phyloP scores from a whole-genome alignment of 1,140 invertebrate species.

The Temnothorax curvispinosus region DNA sequence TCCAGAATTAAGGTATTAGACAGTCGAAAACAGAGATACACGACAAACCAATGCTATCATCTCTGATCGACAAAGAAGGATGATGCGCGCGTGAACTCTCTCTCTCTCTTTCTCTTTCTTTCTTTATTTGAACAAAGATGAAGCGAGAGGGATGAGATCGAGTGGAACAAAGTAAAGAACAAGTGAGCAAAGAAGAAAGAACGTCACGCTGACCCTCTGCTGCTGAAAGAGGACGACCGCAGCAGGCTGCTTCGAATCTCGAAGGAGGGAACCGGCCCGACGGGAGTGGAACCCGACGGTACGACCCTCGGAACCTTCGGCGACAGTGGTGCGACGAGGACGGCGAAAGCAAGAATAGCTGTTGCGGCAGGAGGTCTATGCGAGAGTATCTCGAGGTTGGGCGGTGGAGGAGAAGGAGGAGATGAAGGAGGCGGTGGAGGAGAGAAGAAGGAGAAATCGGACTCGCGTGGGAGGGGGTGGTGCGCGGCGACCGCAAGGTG shows the following conservation, averaged over 20 bases:
- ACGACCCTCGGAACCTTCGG: constrained; percentile 67
- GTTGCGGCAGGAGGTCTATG: constrained; percentile 50
- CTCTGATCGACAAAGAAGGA: constrained; percentile 7
- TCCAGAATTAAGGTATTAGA: background rate
- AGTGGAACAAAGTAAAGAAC: background rate
- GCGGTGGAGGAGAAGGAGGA: constrained; percentile 45
- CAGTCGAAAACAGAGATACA: background rate
- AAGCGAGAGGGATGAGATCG: background rate
- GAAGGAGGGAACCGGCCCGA: constrained; percentile 70
- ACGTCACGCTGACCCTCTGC: constrained; percentile 7
- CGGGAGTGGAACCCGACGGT: constrained; percentile 65
- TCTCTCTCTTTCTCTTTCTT: background rate
- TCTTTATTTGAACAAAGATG: background rate
- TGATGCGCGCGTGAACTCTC: background rate
- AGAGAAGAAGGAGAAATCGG: constrained; percentile 8
- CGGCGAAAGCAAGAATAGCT: constrained; percentile 53
- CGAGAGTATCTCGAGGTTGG: constrained; percentile 59
- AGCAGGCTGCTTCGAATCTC: constrained; percentile 42
- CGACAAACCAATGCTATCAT: constrained; percentile 13
- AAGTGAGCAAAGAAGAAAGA: constrained; percentile 6
- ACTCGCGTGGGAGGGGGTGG: constrained; percentile 47
- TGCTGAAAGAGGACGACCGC: constrained; percentile 12
- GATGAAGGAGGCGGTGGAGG: background rate
- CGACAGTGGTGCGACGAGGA: constrained; percentile 49
- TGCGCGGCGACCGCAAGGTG: constrained; percentile 62